phyloP scores from a whole-genome alignment of 1,140 invertebrate genomes.

The Drosophila leontia region DNA sequence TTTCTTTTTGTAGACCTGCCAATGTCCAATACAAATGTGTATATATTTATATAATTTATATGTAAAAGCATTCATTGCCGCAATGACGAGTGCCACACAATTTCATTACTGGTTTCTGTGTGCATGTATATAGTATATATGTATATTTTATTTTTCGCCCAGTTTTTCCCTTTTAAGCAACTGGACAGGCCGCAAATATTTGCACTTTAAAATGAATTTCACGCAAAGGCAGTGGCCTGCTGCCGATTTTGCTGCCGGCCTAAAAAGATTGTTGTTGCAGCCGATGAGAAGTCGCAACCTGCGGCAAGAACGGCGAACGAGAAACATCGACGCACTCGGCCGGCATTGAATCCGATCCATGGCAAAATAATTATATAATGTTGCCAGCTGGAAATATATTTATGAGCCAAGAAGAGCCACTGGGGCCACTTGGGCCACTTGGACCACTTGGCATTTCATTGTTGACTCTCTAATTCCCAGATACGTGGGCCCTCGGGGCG shows the following conservation, averaged over 20 bases:
- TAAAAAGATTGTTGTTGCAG: slow-evolving; percentile 46
- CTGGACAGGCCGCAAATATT: slow-evolving; percentile 67
- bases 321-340: slow-evolving; percentile 28
- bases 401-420: slow-evolving; percentile 46
- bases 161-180: slow-evolving; percentile 53
- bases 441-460: slow-evolving; percentile 44
- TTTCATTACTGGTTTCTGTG: slow-evolving; percentile 65
- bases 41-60: slow-evolving; percentile 33
- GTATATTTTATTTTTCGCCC: slow-evolving; percentile 11
- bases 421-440: slow-evolving; percentile 2
- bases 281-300: slow-evolving; percentile 8
- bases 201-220: slow-evolving; percentile 76
- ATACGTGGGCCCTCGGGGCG: slow-evolving; percentile 20
- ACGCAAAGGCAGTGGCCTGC: slow-evolving; percentile 35
- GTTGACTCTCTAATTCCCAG: slow-evolving; percentile 60
- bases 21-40: slow-evolving; percentile 6
- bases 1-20: slow-evolving; percentile 3
- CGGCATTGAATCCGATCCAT: slow-evolving; percentile 37
- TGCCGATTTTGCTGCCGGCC: slow-evolving; percentile 47
- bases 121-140: background rate
- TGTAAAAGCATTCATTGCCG: slow-evolving; percentile 54
- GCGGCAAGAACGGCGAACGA: slow-evolving; percentile 39
- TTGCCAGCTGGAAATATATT: slow-evolving; percentile 70
- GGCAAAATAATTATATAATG: slow-evolving; percentile 80
- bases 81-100: slow-evolving; percentile 62